Evolutionary conservation across 2,888 invertebrate species (phyloP), one percentile per base, ranked within the genome.

Genomic region (Malthinus seriepunctatus): DNA sequence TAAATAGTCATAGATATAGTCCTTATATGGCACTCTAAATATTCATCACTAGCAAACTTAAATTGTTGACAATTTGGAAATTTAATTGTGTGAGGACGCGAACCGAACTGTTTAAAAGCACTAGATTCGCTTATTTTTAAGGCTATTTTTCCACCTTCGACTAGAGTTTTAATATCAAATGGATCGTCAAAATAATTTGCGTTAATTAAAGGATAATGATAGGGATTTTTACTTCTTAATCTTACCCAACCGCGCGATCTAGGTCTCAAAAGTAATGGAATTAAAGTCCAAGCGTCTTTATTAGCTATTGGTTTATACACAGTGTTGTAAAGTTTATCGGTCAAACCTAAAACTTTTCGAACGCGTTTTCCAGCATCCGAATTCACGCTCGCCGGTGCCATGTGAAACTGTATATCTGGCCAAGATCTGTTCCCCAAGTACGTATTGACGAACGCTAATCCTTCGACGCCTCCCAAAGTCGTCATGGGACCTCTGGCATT

Each of bases 351-450:
- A 23, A 92, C 89, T 80, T 92, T 86, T 74, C 86, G 80, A 0
- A 91, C 87, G 72, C 93, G 81, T 50, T 86, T 84, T 3, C 79
- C 79, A 53, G 86, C 88, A 71, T 93, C 93, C 0, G 92, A 91
- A 56, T 89, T 89, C 37, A 93, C 88, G 0, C 91, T 91, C 0
- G 95, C 93, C 1, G 95, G 94, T 1, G 94, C 93, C 89, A 95
- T 94, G 72, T 95, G 95, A 69, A 95, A 91, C 70, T 95, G 93
- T 44, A 95, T 88, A 69, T 95, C 95, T 0, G 95, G 95, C 86
- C 91, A 92, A 1, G 89, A 86, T 47, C 82, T 80, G 70, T 94
- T 94, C 0, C 92, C 93, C 67, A 87, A 91, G 62, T 87, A 88
- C 0, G 95, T 93, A 67, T 91, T 91, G 0, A 95, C 88, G 76